Evolutionary conservation across 2,113 vertebrate species (phyloP).

Genomic region (Lipophrys pholis): DNA sequence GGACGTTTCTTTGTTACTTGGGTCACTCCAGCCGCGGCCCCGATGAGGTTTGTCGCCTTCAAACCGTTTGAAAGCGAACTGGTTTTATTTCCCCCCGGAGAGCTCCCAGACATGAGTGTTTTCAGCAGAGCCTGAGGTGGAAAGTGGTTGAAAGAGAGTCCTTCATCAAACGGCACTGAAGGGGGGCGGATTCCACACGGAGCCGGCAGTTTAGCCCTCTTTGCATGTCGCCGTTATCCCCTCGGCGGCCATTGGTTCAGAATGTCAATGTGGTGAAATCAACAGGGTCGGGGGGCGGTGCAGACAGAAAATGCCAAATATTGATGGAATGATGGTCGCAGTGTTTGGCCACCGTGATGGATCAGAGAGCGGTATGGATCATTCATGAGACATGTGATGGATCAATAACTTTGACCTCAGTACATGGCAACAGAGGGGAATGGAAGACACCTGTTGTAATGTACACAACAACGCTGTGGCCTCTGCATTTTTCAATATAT

Average conservation of each 20-base stretch:
- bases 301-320: slow-evolving; percentile 34
- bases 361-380: slow-evolving; percentile 6
- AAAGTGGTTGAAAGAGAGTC: neutral
- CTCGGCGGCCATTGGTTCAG: slow-evolving; percentile 5
- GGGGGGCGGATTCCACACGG: neutral
- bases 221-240: neutral
- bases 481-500: too few species aligned
- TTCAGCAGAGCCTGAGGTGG: neutral
- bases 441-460: neutral
- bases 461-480: too few species aligned
- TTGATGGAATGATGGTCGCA: slow-evolving; percentile 38
- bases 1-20: neutral
- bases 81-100: neutral
- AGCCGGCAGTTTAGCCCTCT: neutral
- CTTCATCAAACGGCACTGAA: neutral
- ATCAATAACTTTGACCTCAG: slow-evolving; percentile 23
- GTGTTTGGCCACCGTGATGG: slow-evolving; percentile 17
- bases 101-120: neutral
- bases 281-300: neutral
- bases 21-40: neutral
- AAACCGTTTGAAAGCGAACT: slow-evolving; percentile 6
- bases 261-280: slow-evolving; percentile 6
- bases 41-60: slow-evolving; percentile 2
- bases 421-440: neutral
- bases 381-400: neutral